Conservation (phyloP, 2,888 invertebrate genomes). For the Drosophila kokeensis region DNA sequence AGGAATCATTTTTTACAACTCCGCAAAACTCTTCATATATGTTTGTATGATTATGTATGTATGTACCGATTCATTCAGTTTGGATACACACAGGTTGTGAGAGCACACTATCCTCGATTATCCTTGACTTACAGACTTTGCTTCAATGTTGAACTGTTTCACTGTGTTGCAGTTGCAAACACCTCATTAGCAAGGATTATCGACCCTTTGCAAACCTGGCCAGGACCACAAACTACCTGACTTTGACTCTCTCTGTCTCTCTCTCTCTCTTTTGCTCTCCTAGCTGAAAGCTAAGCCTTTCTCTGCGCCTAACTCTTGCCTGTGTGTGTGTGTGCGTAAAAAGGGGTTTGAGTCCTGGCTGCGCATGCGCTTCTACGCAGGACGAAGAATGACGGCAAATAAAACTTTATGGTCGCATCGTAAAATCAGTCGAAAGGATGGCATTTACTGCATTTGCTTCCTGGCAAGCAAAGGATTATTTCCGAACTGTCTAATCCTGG, state of each 20-base stretch:
- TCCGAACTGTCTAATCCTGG: slow-evolving; percentile 60
- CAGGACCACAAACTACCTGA: slow-evolving; percentile 55
- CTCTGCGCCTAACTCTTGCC: slow-evolving; percentile 68
- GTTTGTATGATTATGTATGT: too few relatives aligned
- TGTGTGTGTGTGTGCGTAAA: slow-evolving; percentile 34
- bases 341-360: slow-evolving; percentile 69
- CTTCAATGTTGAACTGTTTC: slow-evolving; percentile 25
- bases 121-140: slow-evolving; percentile 83
- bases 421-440: slow-evolving; percentile 51
- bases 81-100: slow-evolving; percentile 13
- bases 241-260: slow-evolving; percentile 36
- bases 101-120: slow-evolving; percentile 60
- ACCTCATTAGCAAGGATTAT: slow-evolving; percentile 81
- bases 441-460: slow-evolving; percentile 67
- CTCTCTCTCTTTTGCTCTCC: neutral
- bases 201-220: slow-evolving; percentile 15
- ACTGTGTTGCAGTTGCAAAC: slow-evolving; percentile 46
- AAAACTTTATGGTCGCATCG: slow-evolving; percentile 65
- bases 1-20: neutral
- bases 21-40: too few relatives aligned
- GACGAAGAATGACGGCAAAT: slow-evolving; percentile 72
- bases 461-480: slow-evolving; percentile 82
- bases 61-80: slow-evolving; percentile 50
- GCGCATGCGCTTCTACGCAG: slow-evolving; percentile 64
- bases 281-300: slow-evolving; percentile 75